Evolutionary conservation across 1,140 invertebrate species (phyloP), one percentile per base, ranked within the genome.

Genomic region (Tenebrio molitor): DNA sequence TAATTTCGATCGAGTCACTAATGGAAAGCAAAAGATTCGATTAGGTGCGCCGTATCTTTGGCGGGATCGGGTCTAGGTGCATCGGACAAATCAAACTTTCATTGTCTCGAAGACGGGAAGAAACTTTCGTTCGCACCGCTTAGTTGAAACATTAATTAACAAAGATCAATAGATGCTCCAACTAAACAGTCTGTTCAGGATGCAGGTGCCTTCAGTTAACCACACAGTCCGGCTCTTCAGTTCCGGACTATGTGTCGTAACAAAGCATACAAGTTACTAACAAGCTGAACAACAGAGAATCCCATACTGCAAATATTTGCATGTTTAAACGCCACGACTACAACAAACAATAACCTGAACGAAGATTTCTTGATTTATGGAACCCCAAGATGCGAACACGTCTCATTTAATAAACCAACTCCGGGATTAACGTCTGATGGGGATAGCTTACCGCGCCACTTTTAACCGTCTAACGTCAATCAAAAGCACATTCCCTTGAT

Each of bases 141-240:
- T 36, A 34, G 64, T 25, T 8, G 16, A 23, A 69, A 50, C 44
- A 69, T 69, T 69, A 69, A 69, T 69, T 69, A 69, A 69, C 67
- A 69, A 69, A 69, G 67, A 69, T 69, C 67, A 69, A 69, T 69
- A 69, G 67, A 33, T 69, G 41, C 58, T 50, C 42, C 25, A 69
- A 15, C 66, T 19, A 41, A 58, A 69, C 44, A 41, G 36, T 66
- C 3, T 66, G 64, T 44, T 66, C 64, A 42, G 64, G 64, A 66
- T 66, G 64, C 64, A 66, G 64, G 64, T 66, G 64, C 64, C 64
- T 66, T 42, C 64, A 66, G 39, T 66, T 66, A 23, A 41, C 64
- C 34, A 16, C 34, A 42, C 19, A 42, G 63, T 66, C 63, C 63
- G 16, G 34, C 36, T 21, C 14, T 42, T 42, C 64, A 66, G 64